These are phyloP conservation scores for Tinea trinotella DNA, from an alignment of 2,888 invertebrate genomes.

Conservation along the genomic window DNA sequence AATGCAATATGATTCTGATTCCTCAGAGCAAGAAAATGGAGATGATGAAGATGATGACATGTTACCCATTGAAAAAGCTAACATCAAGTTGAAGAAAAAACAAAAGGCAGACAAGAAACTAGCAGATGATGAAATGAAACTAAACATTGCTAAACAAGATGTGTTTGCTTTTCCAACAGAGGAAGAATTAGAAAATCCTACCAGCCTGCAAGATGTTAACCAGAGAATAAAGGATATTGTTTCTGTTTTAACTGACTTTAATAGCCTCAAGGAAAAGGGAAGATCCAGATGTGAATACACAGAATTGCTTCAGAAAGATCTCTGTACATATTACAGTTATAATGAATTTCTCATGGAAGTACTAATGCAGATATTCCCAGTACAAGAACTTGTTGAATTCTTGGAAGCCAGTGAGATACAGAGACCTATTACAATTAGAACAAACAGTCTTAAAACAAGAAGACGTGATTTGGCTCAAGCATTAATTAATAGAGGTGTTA, in stretches of 20 bases:
- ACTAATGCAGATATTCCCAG: slow-evolving; percentile 90
- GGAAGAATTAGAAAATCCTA: slow-evolving; percentile 79
- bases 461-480: slow-evolving; percentile 94
- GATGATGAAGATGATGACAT: slow-evolving; percentile 75
- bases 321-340: slow-evolving; percentile 96
- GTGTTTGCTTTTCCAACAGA: slow-evolving; percentile 85
- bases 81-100: slow-evolving; percentile 82
- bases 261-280: slow-evolving; percentile 75
- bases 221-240: slow-evolving; percentile 91
- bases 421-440: slow-evolving; percentile 94
- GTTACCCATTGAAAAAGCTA: slow-evolving; percentile 89
- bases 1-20: slow-evolving; percentile 48
- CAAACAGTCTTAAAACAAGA: slow-evolving; percentile 94
- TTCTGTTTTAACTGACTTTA: slow-evolving; percentile 85
- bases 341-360: slow-evolving; percentile 96
- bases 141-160: slow-evolving; percentile 83
- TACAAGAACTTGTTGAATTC: slow-evolving; percentile 91
- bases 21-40: slow-evolving; percentile 40
- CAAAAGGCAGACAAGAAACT: slow-evolving; percentile 78
- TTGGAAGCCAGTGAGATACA: slow-evolving; percentile 97
- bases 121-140: slow-evolving; percentile 86
- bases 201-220: slow-evolving; percentile 86
- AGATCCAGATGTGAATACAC: slow-evolving; percentile 87
- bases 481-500: slow-evolving; percentile 96
- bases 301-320: slow-evolving; percentile 83